Evolutionary conservation across 1,140 invertebrate species (phyloP), one percentile per base, ranked within the genome.

Genomic region (Drosophila sproati): DNA sequence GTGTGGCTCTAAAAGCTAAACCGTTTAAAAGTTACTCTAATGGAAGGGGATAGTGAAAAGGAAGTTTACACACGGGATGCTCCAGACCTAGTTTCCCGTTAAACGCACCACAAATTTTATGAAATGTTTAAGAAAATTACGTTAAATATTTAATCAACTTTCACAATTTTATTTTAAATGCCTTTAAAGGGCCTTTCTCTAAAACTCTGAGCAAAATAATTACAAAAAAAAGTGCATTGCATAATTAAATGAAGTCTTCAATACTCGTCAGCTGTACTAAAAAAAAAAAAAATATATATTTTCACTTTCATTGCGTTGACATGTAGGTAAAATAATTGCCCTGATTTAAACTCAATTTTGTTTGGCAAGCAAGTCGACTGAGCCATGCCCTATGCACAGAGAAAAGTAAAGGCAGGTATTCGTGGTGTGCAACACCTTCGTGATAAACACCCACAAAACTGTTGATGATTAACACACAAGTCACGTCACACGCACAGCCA

Each of bases 231-330:
- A 2, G 8, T 3, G 5, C 31, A 41, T 60, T 68, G 41, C 55
- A 50, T 68, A 68, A 68, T 12, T n/a, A 3, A 56, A 56, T 57
- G 5, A 31, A 31, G 20, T 35, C 2, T 54, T 43, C 4, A 50
- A 41, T 60, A 50, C 8, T 51, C n/a, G 34, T 35, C 20, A 31
- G 32, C 37, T 45, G 20, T 20, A 43, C 52, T 37, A 51, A 60
- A 48, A 48, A 35, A 60, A 45, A 41, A 12, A 32, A 60, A n/a
- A n/a, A n/a, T n/a, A n/a, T n/a, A 55, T 41, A n/a, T 51, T 81
- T 81, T 87, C 80, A 88, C 83, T 87, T 87, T 87, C 80, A 48
- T 80, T 77, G 57, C 57, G 12, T 43, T 59, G 57, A 59, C 51
- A 67, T 61, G 67, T 43, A 43, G 43, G 31, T 51, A 62, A 64